Evolutionary conservation across 2,797 vertebrate species (phyloP).

Genomic region (Malurus splendens): DNA sequence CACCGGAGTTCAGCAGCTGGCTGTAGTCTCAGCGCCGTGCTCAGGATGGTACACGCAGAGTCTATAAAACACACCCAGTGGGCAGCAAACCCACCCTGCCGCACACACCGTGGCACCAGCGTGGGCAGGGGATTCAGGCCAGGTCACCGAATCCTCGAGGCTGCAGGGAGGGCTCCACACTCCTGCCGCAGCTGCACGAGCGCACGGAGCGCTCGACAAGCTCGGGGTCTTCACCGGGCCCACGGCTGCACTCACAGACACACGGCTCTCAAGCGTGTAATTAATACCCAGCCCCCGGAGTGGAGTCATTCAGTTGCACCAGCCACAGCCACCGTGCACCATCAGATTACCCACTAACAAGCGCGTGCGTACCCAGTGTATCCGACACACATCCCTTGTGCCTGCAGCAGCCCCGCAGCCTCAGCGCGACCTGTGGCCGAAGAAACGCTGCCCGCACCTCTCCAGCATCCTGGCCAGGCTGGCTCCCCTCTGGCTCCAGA

Average conservation of each 20-base stretch:
- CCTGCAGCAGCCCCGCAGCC: background rate
- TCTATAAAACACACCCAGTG: conserved; percentile 16
- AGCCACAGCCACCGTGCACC: background rate
- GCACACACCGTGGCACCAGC: background rate
- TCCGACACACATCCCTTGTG: background rate
- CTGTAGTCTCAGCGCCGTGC: conserved; percentile 14
- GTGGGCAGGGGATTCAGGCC: accelerated
- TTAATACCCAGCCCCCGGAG: conserved; percentile 21
- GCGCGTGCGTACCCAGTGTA: background rate
- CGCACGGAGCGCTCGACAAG: accelerated
- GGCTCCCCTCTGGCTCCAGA: background rate
- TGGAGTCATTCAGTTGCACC: background rate
- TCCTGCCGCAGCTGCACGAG: background rate
- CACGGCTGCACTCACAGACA: background rate
- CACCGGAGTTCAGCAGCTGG: conserved; percentile 67
- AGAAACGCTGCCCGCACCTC: background rate
- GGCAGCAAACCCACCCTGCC: background rate
- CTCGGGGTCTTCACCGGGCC: background rate
- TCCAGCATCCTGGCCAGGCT: background rate
- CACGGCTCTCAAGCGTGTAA: conserved; percentile 44
- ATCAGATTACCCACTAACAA: conserved; percentile 2
- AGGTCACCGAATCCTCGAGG: background rate
- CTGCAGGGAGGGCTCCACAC: background rate
- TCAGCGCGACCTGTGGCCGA: accelerated
- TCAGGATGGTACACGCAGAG: background rate